Evolutionary conservation across 2,113 vertebrate species (phyloP), one percentile per base, ranked within the genome.

Genomic region (Xiphophorus couchianus): DNA sequence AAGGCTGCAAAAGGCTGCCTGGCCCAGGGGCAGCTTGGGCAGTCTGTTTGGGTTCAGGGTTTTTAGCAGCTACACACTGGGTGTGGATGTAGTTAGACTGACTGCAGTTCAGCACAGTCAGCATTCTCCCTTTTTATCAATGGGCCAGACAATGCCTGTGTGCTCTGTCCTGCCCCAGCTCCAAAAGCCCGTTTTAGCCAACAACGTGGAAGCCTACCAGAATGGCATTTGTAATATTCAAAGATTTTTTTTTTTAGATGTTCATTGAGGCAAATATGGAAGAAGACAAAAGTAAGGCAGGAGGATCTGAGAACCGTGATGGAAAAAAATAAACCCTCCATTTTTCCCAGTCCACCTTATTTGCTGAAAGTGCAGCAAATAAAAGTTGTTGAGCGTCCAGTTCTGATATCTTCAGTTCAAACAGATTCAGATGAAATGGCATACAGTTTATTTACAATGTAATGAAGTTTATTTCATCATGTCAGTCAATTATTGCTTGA

Each of bases 101-200:
- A 85, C 84, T 42, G 62, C 42, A 29, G 76, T 88, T 85, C 77
- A 86, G 89, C 85, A 64, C 37, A 72, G 81, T 93, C 90, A 93
- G 91, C 91, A 85, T 83, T 91, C 80, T 86, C 69, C 63, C 65
- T 66, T 86, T 88, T 90, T 84, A 86, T 89, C 86, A 87, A 86
- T 84, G 80, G 74, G 48, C n/a, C 71, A 65, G 71, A 85, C 82
- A 92, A 87, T 81, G 78, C 60, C 74, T 61, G 74, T 66, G 64
- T 60, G 71, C 60, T 83, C 73, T 74, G 30, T 77, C 79, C 71
- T 31, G 73, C 75, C 79, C 74, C 66, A 69, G 72, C 62, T 66
- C 69, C 75, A 74, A 83, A 88, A 88, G 78, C 87, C 73, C 84
- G 80, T 77, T 82, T 81, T 86, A 65, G 69, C 73, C n/a, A 14